Percentiles rank a stretch among this genome's conserved stretches.
Evolutionary conservation across 1,140 invertebrate species (phyloP).

Genomic region (Medauroidea extradentata): DNA sequence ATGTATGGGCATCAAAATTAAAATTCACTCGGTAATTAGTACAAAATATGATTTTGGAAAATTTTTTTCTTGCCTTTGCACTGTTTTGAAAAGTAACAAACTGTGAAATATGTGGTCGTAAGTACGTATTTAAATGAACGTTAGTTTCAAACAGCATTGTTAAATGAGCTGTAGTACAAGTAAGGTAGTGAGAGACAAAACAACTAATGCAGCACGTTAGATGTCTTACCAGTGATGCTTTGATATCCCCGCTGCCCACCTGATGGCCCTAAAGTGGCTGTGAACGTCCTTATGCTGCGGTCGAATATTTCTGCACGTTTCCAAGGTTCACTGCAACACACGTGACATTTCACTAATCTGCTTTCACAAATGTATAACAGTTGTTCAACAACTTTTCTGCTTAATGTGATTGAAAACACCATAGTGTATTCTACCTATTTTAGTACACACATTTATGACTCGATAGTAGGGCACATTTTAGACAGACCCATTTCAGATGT

Average conservation of each 20-base stretch:
- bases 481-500: too few species aligned
- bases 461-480: too few species aligned
- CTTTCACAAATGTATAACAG: too few species aligned
- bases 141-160: not conserved
- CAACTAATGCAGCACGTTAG: too few species aligned
- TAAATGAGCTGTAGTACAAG: too few species aligned
- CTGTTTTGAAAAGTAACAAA: not conserved
- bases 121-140: not conserved
- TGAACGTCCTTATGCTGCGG: conserved; percentile 68
- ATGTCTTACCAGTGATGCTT: conserved; percentile 59
- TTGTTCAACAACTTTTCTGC: too few species aligned
- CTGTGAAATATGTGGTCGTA: not conserved
- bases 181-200: too few species aligned
- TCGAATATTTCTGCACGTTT: conserved; percentile 72
- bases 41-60: not conserved
- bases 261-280: conserved; percentile 72
- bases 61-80: not conserved
- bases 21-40: not conserved
- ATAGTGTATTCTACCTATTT: too few species aligned
- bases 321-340: conserved; percentile 60
- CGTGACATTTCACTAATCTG: too few species aligned
- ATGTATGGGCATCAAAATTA: too few species aligned
- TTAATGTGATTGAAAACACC: too few species aligned
- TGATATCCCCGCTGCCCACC: conserved; percentile 72
- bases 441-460: too few species aligned